A percentile compares a stretch with the other conserved stretches of the same genome.
Conservation (phyloP, 2,113 vertebrate species). For the Procavia capensis region DNA sequence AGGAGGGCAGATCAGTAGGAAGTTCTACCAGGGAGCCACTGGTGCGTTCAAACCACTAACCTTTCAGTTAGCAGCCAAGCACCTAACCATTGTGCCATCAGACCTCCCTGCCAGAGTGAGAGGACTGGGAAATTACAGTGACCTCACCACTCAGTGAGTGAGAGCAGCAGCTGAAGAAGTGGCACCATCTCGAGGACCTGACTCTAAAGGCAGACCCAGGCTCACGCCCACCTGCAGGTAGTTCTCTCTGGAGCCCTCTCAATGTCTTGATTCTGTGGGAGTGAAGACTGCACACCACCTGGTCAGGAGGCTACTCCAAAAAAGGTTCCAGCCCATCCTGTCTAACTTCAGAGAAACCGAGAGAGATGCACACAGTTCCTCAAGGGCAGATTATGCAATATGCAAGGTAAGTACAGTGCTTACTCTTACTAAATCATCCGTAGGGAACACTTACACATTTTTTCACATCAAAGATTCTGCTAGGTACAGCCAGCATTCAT, state of each 20-base stretch:
- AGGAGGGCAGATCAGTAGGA: neutral
- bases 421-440: no score
- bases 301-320: neutral
- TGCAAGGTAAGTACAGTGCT: no score
- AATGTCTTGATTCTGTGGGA: accelerated
- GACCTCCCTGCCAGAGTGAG: neutral
- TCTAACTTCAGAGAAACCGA: neutral
- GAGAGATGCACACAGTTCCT: neutral
- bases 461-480: no score
- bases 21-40: neutral
- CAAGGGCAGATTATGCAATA: no score
- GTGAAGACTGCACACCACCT: neutral
- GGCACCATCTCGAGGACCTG: neutral
- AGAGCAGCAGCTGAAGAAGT: neutral
- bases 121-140: neutral
- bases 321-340: no score
- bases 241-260: neutral
- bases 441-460: no score
- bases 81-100: neutral
- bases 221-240: neutral
- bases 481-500: no score
- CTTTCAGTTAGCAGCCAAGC: neutral
- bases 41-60: neutral
- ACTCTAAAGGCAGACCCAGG: neutral
- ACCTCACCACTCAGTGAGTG: neutral